Base-by-base conservation (phyloP, 2,113 vertebrate genomes). In the Myxocyprinus asiaticus region DNA sequence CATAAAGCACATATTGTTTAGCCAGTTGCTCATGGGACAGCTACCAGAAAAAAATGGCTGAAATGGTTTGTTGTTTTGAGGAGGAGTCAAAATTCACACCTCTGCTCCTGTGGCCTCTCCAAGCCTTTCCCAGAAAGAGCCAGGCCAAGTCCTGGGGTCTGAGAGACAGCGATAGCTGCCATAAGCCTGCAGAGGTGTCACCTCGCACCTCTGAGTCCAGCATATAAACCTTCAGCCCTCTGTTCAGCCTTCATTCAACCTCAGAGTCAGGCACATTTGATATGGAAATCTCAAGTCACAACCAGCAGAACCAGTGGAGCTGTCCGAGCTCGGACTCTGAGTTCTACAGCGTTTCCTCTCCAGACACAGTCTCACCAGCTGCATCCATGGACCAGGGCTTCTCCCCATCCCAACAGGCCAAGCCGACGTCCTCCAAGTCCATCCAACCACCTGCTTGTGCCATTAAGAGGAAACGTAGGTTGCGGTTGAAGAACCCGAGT, bases 11-110 rank as follows among this genome's bases (percentile, higher is more conserved):
- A 8, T 10, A 33, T 48, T 51, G 90, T 91, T 85, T 76, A 71
- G 59, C 50, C 61, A 59, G 61, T 83, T 76, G 77, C 76, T 33
- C 3, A 33, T 33, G 1, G 3, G 1, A 33, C 22, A 33, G 22
- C 22, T 33, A 33, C 22, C 22, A 58, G 76, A 56, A 64, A 69
- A 88, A 83, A 33, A 7, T 11, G 42, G 3, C 66, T 82, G 75
- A 84, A 91, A 78, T 51, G 87, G 85, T 89, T 22, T 91, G 88
- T 90, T 90, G 86, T 89, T 90, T 88, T 87, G 86, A 86, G 79
- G 79, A 93, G 91, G 94, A 90, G 93, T 92, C 87, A 93, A 89
- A 94, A 92, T 90, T 94, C 93, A 94, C 94, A 94, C 94, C 81
- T 93, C 84, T 6, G 73, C 85, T 90, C 81, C 84, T 88, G 88